Evolutionary conservation across 2,113 vertebrate species (phyloP).

Genomic region (Aegotheles bennettii): DNA sequence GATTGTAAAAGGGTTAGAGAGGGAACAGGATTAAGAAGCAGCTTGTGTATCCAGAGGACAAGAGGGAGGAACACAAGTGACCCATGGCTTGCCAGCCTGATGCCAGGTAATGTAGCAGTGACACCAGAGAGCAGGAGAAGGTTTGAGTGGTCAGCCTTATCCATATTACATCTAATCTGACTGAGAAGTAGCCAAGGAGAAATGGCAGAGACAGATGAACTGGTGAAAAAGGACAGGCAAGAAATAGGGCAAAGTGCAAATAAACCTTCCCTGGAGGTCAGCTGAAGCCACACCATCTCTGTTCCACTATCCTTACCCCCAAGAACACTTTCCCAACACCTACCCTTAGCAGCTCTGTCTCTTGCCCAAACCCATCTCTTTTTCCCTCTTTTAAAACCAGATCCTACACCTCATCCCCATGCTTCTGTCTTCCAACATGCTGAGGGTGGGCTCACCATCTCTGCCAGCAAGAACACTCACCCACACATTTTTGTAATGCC

Average conservation of each 20-base stretch:
- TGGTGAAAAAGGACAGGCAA: background rate
- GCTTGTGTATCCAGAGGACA: background rate
- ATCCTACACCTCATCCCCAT: background rate
- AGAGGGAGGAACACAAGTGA: background rate
- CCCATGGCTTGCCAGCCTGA: background rate
- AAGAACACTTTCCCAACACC: background rate
- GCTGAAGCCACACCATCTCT: background rate
- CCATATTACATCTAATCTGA: background rate
- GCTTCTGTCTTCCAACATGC: background rate
- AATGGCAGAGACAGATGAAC: background rate
- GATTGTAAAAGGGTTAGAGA: background rate
- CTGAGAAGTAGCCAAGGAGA: background rate
- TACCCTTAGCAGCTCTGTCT: background rate
- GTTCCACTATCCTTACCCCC: background rate
- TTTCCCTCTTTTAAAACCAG: background rate
- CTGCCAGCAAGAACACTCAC: too few relatives aligned
- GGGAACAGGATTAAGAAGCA: background rate
- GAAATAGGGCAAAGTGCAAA: background rate
- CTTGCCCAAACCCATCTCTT: background rate
- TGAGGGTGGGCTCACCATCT: background rate
- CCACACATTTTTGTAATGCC: rapidly evolving
- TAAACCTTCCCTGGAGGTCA: background rate
- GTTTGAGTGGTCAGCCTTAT: background rate
- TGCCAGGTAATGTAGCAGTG: background rate
- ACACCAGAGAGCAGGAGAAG: background rate